These are phyloP conservation scores for Sitta europaea DNA, from an alignment of 2,113 vertebrate genomes.

Conservation along the genomic window DNA sequence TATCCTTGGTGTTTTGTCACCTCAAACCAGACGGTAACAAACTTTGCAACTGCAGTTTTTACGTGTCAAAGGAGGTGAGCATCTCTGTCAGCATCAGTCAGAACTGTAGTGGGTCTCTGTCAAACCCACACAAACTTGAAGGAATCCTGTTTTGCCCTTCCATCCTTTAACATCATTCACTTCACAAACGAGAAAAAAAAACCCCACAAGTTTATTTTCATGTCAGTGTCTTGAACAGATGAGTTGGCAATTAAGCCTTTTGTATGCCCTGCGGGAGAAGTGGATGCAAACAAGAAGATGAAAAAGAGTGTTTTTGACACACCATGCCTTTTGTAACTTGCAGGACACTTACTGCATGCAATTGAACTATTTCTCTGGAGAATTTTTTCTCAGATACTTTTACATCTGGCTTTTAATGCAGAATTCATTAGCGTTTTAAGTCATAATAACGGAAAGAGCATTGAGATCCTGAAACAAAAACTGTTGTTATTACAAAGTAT, in stretches of 20 bases:
- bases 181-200: background rate
- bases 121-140: background rate
- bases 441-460: background rate
- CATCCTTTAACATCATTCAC: background rate
- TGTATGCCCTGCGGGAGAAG: background rate
- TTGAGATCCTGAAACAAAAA: background rate
- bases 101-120: background rate
- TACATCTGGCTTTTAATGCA: background rate
- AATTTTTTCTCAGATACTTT: background rate
- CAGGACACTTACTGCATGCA: background rate
- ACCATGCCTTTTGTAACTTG: background rate
- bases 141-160: background rate
- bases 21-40: background rate
- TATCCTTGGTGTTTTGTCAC: background rate
- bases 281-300: background rate
- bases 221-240: background rate
- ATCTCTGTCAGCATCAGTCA: background rate
- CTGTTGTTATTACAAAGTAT: constrained; percentile 19
- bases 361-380: background rate
- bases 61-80: background rate
- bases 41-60: background rate
- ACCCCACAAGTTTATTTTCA: background rate
- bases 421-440: background rate
- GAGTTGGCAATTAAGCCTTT: background rate
- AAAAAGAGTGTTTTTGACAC: background rate